Percentiles rank a stretch among this genome's conserved stretches.
Conservation (phyloP, 2,797 vertebrate species). For the Phylloscopus collybita region DNA sequence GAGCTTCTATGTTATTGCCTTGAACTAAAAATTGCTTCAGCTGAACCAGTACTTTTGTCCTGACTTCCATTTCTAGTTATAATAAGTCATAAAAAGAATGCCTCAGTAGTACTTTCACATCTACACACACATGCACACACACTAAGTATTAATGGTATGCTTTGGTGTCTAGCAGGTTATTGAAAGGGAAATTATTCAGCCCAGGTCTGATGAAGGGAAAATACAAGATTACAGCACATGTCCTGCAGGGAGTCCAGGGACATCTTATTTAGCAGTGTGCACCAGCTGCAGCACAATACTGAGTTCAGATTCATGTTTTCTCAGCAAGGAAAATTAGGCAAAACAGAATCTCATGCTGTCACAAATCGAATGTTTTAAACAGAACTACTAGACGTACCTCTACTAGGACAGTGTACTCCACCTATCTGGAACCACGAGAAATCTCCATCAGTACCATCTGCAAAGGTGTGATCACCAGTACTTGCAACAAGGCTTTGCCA, state of each 20-base stretch:
- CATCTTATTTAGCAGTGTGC: not conserved
- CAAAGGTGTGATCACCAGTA: not conserved
- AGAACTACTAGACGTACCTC: not conserved
- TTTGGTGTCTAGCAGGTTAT: not conserved
- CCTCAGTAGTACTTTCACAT: not conserved
- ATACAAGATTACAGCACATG: not conserved
- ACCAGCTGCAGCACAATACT: not conserved
- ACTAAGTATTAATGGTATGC: accelerated
- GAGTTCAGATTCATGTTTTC: not conserved
- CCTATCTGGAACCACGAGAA: not conserved
- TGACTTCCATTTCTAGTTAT: not conserved
- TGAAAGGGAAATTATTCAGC: not conserved
- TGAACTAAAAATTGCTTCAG: not conserved
- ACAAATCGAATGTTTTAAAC: not conserved
- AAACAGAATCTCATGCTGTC: not conserved
- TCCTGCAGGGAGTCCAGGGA: not conserved
- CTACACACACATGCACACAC: not conserved
- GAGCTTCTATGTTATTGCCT: not conserved
- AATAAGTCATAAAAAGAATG: not conserved
- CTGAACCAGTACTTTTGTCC: not conserved
- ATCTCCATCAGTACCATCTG: not conserved
- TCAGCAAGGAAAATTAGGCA: not conserved
- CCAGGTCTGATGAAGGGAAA: not conserved
- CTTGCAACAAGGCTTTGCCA: not conserved
- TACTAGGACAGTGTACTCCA: not conserved